Evolutionary conservation across 2,797 vertebrate species (phyloP).

Genomic region (Oreonectes daqikongensis): DNA sequence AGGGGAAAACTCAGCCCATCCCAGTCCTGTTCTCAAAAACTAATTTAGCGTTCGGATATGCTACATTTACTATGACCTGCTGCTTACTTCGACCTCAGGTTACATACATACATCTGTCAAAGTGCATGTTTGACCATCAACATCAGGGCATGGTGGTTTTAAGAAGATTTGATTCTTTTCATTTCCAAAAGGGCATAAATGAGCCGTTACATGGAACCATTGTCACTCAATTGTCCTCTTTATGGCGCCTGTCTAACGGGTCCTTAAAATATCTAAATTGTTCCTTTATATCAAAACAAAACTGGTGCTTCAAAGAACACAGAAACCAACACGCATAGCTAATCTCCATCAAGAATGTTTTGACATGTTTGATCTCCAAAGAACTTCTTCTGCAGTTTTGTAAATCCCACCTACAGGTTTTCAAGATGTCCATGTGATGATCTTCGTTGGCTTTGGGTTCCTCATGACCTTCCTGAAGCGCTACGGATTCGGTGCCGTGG

Average conservation of each 20-base stretch:
- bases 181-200: too few relatives aligned
- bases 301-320: neutral
- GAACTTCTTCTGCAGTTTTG: neutral
- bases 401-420: slow-evolving; percentile 79
- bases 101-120: neutral
- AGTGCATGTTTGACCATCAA: neutral
- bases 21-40: neutral
- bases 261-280: neutral
- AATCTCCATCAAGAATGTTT: too few relatives aligned
- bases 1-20: too few relatives aligned
- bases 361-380: too few relatives aligned
- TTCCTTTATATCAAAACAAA: neutral
- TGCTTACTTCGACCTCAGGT: neutral
- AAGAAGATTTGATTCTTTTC: neutral
- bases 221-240: neutral
- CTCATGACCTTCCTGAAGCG: slow-evolving; percentile 95
- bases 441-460: slow-evolving; percentile 97
- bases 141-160: neutral
- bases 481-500: slow-evolving; percentile 90
- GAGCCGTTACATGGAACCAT: neutral
- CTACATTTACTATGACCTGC: neutral
- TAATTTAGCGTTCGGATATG: neutral
- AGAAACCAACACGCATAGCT: neutral
- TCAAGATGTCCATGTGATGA: slow-evolving; percentile 97
- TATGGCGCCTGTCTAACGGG: neutral